Conservation (phyloP, 2,797 vertebrate species). For the Phalanger gymnotis region DNA sequence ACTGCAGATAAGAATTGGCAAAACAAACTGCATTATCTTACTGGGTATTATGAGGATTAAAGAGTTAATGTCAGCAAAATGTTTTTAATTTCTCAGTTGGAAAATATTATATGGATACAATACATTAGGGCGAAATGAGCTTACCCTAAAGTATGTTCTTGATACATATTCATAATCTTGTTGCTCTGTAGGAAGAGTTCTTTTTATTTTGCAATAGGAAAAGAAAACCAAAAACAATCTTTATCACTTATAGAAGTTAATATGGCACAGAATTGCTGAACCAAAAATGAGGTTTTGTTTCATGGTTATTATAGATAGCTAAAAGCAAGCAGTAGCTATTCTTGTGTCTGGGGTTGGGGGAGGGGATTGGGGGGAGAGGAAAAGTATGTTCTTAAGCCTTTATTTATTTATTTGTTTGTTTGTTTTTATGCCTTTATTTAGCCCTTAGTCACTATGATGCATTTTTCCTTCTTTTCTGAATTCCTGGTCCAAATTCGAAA, state of each 20-base stretch:
- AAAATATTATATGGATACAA: slow-evolving; percentile 26
- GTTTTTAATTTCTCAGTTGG: slow-evolving; percentile 30
- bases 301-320: slow-evolving; percentile 21
- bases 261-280: slow-evolving; percentile 13
- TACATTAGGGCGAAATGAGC: slow-evolving; percentile 42
- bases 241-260: slow-evolving; percentile 37
- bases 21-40: neutral
- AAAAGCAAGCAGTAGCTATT: slow-evolving; percentile 20
- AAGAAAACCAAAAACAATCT: neutral
- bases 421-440: neutral
- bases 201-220: slow-evolving; percentile 39
- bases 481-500: neutral
- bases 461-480: slow-evolving; percentile 41
- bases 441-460: neutral
- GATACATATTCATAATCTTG: slow-evolving; percentile 34
- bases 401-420: too few species aligned
- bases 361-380: too few species aligned
- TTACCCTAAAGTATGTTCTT: slow-evolving; percentile 29
- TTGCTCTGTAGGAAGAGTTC: neutral
- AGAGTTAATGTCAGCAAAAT: slow-evolving; percentile 45
- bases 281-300: slow-evolving; percentile 29
- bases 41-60: neutral
- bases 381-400: neutral
- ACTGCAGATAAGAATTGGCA: neutral
- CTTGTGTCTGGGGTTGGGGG: neutral